These are phyloP conservation scores for Tuberolachnus salignus DNA, from an alignment of 2,888 invertebrate species.

Conservation along the genomic window DNA sequence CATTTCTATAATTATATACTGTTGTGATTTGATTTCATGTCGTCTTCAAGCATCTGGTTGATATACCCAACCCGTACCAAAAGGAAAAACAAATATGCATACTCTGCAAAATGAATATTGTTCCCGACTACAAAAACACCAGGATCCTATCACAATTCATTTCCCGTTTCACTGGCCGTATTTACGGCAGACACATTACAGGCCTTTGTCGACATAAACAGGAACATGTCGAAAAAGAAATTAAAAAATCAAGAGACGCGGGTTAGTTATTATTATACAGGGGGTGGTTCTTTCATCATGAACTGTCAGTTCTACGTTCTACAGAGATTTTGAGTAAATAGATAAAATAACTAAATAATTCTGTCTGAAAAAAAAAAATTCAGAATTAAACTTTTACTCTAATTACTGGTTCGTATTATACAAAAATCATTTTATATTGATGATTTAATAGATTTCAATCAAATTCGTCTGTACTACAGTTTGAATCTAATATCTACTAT, in stretches of 20 bases:
- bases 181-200: conserved; percentile 92
- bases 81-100: conserved; percentile 77
- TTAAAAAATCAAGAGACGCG: conserved; percentile 75
- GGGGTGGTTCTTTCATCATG: too few species aligned
- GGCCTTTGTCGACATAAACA: conserved; percentile 88
- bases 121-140: conserved; percentile 88
- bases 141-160: conserved; percentile 93
- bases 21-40: conserved; percentile 4
- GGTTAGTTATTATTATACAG: conserved; percentile 66
- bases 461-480: too few species aligned
- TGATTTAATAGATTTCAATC: too few species aligned
- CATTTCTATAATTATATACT: background rate
- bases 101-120: conserved; percentile 81
- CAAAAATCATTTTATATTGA: too few species aligned
- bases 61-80: conserved; percentile 74
- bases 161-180: conserved; percentile 89
- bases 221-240: conserved; percentile 73
- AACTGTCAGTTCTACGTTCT: too few species aligned
- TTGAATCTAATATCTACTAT: background rate
- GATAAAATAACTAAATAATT: too few species aligned
- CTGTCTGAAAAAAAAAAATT: too few species aligned
- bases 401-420: too few species aligned
- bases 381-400: too few species aligned
- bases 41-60: conserved; percentile 41
- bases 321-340: too few species aligned